Base-by-base conservation (phyloP, 2,797 vertebrate genomes). In the Jordanella pulchra region DNA sequence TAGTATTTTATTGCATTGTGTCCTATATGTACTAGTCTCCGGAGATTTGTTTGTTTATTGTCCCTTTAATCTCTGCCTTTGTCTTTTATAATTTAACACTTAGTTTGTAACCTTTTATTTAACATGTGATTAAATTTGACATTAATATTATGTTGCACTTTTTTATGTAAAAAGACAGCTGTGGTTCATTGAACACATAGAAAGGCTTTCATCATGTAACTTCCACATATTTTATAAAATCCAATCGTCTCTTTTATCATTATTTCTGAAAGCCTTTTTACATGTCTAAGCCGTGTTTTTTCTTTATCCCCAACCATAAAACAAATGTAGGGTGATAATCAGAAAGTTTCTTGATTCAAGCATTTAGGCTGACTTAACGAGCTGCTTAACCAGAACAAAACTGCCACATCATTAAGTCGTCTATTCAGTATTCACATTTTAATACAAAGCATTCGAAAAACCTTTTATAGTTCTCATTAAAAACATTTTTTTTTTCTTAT, bases 401-500 rank as follows among this genome's bases (percentile, higher is more conserved):
- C 7, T 53, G 15, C 54, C 32, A 69, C 82, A 80, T 51, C 75
- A 48, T 14, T 51, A 30, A 76, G 55, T 56, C 39, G 53, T 67
- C 44, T 21, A 18, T 71, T 75, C 66, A 58, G 71, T 77, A 77
- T 81, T 56, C 55, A 27, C 17, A 48, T 73, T 73, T 82, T 73
- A 78, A 32, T 42, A n/a, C 17, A 28, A 32, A 65, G 68, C 65
- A 10, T 75, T 72, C 48, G 25, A 44, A 63, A 54, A 39, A 42
- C 12, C 3, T 32, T 13, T 12, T 39, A 35, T 3, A 23, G 18
- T 32, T 35, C 56, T 60, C 9, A 67, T 67, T 17, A 82, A 79
- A 72, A 65, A 3, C 17, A 75, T 72, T 65, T 83, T 76, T 50
- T 70, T 73, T 85, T 65, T 79, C 82, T 80, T 85, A 66, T 80